phyloP scores from a whole-genome alignment of 2,797 vertebrate species.

The Sebastiscus albofasciatus region DNA sequence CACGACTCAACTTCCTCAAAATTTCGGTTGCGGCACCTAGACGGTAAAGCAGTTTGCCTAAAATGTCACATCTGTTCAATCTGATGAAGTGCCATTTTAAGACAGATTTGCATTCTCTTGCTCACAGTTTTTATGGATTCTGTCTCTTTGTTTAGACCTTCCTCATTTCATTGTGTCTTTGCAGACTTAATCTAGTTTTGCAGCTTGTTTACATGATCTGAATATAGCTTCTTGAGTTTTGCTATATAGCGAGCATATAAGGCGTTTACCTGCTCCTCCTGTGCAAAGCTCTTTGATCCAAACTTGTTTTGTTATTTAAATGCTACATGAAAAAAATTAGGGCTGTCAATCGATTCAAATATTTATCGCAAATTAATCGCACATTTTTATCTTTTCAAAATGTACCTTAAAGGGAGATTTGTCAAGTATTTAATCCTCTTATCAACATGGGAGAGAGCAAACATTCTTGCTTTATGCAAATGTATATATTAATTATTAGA shows the following conservation, averaged over 20 bases:
- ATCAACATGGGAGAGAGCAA: too few relatives aligned
- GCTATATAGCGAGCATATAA: background rate
- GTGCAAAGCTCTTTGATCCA: background rate
- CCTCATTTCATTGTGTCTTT: background rate
- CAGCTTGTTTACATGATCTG: background rate
- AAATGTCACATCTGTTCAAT: background rate
- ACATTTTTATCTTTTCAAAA: too few relatives aligned
- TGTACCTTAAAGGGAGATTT: too few relatives aligned
- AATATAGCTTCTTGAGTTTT: background rate
- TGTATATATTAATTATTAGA: too few relatives aligned
- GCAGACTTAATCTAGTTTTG: background rate
- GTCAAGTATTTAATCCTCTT: too few relatives aligned
- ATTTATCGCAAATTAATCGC: too few relatives aligned
- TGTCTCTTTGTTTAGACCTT: background rate
- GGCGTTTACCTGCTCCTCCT: background rate
- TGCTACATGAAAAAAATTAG: background rate
- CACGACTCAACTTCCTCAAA: background rate
- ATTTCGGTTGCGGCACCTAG: background rate
- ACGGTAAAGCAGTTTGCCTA: background rate
- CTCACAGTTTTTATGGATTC: background rate
- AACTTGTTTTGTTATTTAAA: background rate
- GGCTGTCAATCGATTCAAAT: too few relatives aligned
- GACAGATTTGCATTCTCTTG: background rate
- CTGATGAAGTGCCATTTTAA: background rate
- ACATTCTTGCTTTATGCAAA: too few relatives aligned